Evolutionary conservation across 2,797 vertebrate species (phyloP), one percentile per base, ranked within the genome.

Genomic region (Synaphobranchus kaupii): DNA sequence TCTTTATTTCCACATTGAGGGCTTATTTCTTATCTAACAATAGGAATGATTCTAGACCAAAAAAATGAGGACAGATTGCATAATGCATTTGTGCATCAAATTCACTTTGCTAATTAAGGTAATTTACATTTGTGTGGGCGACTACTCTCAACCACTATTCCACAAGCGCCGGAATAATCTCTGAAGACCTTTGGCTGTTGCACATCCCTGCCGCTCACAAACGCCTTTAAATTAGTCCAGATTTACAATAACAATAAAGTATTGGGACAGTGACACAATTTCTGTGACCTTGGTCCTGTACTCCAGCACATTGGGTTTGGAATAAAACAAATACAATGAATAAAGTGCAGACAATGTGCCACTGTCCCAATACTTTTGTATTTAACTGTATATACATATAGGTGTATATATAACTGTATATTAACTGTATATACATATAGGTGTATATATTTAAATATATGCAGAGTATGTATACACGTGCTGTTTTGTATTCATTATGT

Each of bases 71-170:
- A 13, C 28, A 66, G 25, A n/a, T 66, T 66, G 60, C 60, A 66
- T n/a, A 66, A 66, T n/a, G 39, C 73, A 22, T 9, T 39, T 13
- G 10, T 15, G 68, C 68, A 13, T 25, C 39, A 78, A 47, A 78
- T 47, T 5, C 15, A 44, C 22, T 44, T 78, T 8, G 39, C 39
- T 78, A 17, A 47, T 78, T 78, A 78, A 47, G 31, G 39, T 22
- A 78, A 78, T 78, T 78, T 78, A 44, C 34, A 78, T 78, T 44
- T 44, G 39, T 78, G 73, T 78, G 73, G 39, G 73, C 17, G 73
- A 73, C 9, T 39, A 25, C 1, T 73, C 68, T 34, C 28, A 4
- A 73, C 10, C 28, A 6, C n/a, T 31, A 31, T 68, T 31, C 66
- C 15, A 15, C 60, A 66, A 66, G 28, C 68, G 3, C 34, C 20